phyloP scores from a whole-genome alignment of 2,797 vertebrate species.

The Eulemur coronatus region DNA sequence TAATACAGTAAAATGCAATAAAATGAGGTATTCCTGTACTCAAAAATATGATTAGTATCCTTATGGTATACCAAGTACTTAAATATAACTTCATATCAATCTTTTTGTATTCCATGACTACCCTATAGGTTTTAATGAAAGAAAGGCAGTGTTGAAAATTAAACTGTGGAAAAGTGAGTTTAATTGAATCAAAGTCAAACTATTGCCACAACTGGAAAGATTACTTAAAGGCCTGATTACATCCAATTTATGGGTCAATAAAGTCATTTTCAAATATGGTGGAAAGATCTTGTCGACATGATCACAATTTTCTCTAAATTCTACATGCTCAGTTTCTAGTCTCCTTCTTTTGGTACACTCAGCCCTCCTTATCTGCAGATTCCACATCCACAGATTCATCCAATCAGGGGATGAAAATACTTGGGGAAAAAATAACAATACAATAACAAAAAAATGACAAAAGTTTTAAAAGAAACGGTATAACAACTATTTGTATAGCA shows the following conservation, averaged over 20 bases:
- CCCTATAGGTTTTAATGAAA: neutral
- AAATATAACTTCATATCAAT: neutral
- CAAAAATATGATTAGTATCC: neutral
- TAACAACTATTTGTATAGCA: neutral
- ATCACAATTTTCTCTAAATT: neutral
- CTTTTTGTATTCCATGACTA: neutral
- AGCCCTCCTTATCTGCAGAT: neutral
- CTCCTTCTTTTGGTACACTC: neutral
- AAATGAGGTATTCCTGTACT: neutral
- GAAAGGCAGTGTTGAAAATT: neutral
- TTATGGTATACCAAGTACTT: neutral
- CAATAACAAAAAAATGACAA: neutral
- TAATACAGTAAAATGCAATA: neutral
- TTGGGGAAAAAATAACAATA: neutral
- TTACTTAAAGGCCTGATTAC: neutral
- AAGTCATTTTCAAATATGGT: neutral
- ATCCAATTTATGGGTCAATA: neutral
- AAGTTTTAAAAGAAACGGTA: neutral
- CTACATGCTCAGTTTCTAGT: neutral
- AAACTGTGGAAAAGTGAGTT: neutral
- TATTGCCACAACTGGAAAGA: neutral
- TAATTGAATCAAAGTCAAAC: neutral
- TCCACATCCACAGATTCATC: neutral
- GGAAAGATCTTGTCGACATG: neutral
- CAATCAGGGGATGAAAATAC: neutral